Conservation (phyloP, 1,140 invertebrate genomes). For the Habropoda laboriosa region DNA sequence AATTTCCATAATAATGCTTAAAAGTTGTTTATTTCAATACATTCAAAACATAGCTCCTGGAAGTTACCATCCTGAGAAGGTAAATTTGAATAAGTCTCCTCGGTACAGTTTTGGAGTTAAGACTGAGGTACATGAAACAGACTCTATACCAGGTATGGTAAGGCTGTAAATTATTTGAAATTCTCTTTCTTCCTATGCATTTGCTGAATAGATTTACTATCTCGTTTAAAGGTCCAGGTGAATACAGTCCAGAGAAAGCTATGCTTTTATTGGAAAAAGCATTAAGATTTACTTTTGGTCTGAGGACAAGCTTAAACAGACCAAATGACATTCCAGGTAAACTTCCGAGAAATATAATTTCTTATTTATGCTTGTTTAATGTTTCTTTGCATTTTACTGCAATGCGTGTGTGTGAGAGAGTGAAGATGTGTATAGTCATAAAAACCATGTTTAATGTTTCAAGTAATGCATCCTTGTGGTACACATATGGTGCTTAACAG, state of each 20-base stretch:
- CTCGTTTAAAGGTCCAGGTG: constrained; percentile 80
- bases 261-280: constrained; percentile 84
- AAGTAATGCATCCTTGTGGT: too few relatives aligned
- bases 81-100: constrained; percentile 84
- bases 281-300: constrained; percentile 84
- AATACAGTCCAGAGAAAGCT: constrained; percentile 85
- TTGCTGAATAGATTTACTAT: constrained; percentile 20
- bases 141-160: constrained; percentile 30
- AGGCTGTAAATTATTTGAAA: background rate
- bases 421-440: too few relatives aligned
- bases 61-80: constrained; percentile 84
- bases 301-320: constrained; percentile 81
- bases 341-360: background rate
- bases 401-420: too few relatives aligned
- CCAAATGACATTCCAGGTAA: constrained; percentile 83
- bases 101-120: constrained; percentile 84
- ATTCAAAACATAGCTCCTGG: constrained; percentile 79
- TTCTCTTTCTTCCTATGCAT: background rate
- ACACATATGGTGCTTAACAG: too few relatives aligned
- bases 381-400: background rate
- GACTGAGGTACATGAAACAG: constrained; percentile 71
- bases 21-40: constrained; percentile 21
- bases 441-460: too few relatives aligned
- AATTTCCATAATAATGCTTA: background rate
- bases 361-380: background rate